Percentiles rank a stretch among this genome's conserved stretches.
Conservation (phyloP, 2,797 vertebrate genomes). For the Lagorchestes hirsutus region DNA sequence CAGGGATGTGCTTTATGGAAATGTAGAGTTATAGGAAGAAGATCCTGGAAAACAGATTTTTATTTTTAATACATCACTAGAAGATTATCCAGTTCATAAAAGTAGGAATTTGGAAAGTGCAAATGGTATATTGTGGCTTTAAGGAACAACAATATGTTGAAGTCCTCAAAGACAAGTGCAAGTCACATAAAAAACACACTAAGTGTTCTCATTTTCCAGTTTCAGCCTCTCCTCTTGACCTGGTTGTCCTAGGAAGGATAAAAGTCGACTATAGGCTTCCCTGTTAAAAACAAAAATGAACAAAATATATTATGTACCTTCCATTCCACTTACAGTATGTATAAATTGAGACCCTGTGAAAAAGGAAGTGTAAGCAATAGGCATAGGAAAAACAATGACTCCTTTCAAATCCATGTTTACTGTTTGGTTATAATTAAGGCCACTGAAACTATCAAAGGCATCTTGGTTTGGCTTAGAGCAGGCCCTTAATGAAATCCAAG, state of each 20-base stretch:
- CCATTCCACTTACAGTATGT: constrained; percentile 25
- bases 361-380: background rate
- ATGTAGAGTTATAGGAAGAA: constrained; percentile 51
- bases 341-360: background rate
- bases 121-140: background rate
- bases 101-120: constrained; percentile 41
- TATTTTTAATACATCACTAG: constrained; percentile 48
- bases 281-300: constrained; percentile 84
- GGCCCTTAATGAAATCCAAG: background rate
- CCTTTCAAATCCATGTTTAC: constrained; percentile 9
- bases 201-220: constrained; percentile 88
- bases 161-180: constrained; percentile 1
- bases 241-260: constrained; percentile 91
- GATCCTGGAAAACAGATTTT: constrained; percentile 19
- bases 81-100: constrained; percentile 67
- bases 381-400: background rate
- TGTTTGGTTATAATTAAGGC: background rate
- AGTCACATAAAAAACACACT: constrained; percentile 58
- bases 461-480: background rate
- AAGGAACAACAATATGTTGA: constrained; percentile 21
- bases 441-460: background rate
- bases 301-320: constrained; percentile 43
- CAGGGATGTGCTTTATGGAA: constrained; percentile 57
- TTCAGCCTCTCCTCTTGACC: constrained; percentile 93
- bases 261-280: constrained; percentile 92